These are phyloP conservation scores for Boloria euphrosyne DNA, from an alignment of 2,888 invertebrate species.

Conservation along the genomic window DNA sequence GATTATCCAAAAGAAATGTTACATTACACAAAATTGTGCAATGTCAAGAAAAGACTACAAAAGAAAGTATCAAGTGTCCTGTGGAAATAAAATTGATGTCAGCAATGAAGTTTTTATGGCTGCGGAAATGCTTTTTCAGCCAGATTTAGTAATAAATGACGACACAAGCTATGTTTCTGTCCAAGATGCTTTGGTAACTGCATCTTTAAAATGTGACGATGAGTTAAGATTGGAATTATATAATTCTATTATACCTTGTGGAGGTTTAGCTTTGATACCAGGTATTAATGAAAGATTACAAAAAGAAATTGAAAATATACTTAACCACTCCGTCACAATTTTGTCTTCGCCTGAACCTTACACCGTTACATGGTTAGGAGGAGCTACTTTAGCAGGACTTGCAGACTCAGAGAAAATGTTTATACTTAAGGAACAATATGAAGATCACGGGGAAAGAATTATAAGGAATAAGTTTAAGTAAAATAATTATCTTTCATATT, in stretches of 20 bases:
- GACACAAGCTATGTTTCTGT: constrained; percentile 48
- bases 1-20: constrained; percentile 49
- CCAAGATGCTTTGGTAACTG: constrained; percentile 50
- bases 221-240: constrained; percentile 54
- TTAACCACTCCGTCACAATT: constrained; percentile 49
- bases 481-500: not conserved
- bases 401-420: constrained; percentile 54
- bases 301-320: constrained; percentile 50
- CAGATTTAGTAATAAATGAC: constrained; percentile 48
- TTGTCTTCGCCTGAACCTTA: constrained; percentile 55
- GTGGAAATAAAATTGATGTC: constrained; percentile 55
- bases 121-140: constrained; percentile 61
- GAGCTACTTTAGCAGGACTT: constrained; percentile 64
- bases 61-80: constrained; percentile 49
- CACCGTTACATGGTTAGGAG: constrained; percentile 65
- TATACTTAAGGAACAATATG: constrained; percentile 61
- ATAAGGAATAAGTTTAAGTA: constrained; percentile 60
- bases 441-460: constrained; percentile 63
- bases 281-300: constrained; percentile 56
- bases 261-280: constrained; percentile 58
- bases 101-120: constrained; percentile 57
- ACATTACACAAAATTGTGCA: constrained; percentile 50
- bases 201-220: constrained; percentile 58
- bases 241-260: constrained; percentile 56
- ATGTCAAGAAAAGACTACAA: constrained; percentile 43